phyloP scores from a whole-genome alignment of 2,113 vertebrate genomes.

The Nothocercus julius region DNA sequence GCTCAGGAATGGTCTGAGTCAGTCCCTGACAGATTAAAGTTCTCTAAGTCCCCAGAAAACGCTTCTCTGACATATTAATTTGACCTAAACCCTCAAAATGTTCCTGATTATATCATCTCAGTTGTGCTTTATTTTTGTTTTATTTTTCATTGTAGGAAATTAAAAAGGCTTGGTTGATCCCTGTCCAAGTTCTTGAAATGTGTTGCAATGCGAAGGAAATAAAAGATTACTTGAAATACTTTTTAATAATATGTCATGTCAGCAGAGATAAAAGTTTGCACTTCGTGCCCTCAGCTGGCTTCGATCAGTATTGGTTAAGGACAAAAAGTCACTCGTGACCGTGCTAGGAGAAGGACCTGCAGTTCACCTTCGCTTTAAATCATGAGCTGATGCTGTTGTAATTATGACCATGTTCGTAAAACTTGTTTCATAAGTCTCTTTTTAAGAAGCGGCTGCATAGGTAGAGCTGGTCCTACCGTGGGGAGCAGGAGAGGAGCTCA shows the following conservation, averaged over 20 bases:
- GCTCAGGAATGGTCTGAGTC: slow-evolving; percentile 36
- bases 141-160: slow-evolving; percentile 67
- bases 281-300: slow-evolving; percentile 62
- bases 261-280: slow-evolving; percentile 69
- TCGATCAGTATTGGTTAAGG: slow-evolving; percentile 17
- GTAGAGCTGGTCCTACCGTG: neutral
- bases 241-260: slow-evolving; percentile 74
- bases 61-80: slow-evolving; percentile 50
- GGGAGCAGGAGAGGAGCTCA: neutral
- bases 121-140: slow-evolving; percentile 60
- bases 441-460: neutral
- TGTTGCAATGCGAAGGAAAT: slow-evolving; percentile 72
- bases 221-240: slow-evolving; percentile 67
- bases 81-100: slow-evolving; percentile 63
- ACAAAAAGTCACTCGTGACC: neutral
- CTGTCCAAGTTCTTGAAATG: slow-evolving; percentile 55
- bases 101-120: slow-evolving; percentile 72
- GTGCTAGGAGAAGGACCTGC: neutral
- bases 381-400: neutral
- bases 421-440: neutral
- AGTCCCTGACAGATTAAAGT: slow-evolving; percentile 52
- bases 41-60: slow-evolving; percentile 41
- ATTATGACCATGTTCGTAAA: neutral
- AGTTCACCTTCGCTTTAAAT: slow-evolving; percentile 24
- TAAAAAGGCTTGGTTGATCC: slow-evolving; percentile 65